These are phyloP conservation scores for Podarcis cretensis DNA, from an alignment of 2,113 vertebrate genomes.

Conservation along the genomic window DNA sequence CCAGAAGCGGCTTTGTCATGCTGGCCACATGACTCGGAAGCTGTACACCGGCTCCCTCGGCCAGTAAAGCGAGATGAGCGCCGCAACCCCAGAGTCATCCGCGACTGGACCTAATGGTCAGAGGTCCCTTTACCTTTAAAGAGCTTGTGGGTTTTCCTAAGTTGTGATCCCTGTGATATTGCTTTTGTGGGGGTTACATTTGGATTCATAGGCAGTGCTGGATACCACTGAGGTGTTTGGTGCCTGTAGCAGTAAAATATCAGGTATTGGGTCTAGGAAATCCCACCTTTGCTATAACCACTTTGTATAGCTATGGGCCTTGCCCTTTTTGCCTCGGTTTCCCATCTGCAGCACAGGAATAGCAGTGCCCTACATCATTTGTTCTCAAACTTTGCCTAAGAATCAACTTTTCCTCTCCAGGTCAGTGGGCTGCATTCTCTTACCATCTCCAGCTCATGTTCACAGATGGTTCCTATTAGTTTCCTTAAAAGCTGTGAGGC, in stretches of 20 bases:
- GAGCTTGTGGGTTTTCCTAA: not conserved
- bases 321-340: not conserved
- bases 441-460: not conserved
- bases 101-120: too few species aligned
- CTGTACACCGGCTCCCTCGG: too few species aligned
- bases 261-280: not conserved
- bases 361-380: not conserved
- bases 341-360: not conserved
- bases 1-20: too few species aligned
- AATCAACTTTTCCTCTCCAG: not conserved
- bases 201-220: not conserved
- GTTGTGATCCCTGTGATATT: not conserved
- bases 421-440: not conserved
- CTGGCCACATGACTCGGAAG: too few species aligned
- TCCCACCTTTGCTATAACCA: not conserved
- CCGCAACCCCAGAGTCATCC: too few species aligned
- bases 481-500: not conserved
- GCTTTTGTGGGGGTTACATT: too few species aligned
- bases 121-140: not conserved
- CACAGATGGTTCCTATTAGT: not conserved
- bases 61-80: too few species aligned
- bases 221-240: not conserved
- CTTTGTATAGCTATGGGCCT: not conserved
- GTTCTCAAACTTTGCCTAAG: not conserved
- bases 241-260: not conserved